These are phyloP conservation scores for Montipora capricornis DNA, from an alignment of 64 coral and sea anemone genomes.

Conservation along the genomic window DNA sequence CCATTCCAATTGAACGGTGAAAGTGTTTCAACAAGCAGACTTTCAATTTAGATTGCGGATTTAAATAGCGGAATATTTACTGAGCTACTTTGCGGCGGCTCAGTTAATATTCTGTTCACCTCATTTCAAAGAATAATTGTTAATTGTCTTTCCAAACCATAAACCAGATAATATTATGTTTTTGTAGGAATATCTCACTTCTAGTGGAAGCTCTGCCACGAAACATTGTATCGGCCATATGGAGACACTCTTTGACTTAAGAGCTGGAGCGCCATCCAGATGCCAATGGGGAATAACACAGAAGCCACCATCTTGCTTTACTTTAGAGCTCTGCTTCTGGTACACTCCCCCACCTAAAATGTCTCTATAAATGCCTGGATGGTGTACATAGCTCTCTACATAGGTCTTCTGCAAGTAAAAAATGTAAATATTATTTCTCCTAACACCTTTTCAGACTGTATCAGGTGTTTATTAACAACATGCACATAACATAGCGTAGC, in stretches of 20 bases:
- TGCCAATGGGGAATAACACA: slow-evolving; percentile 71
- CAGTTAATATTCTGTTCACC: too few relatives aligned
- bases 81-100: too few relatives aligned
- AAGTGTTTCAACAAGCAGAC: too few relatives aligned
- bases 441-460: too few relatives aligned
- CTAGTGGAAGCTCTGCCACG: slow-evolving; percentile 67
- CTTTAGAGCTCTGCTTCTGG: slow-evolving; percentile 50
- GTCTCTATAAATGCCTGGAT: slow-evolving; percentile 66
- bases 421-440: too few relatives aligned
- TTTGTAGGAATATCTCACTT: slow-evolving; percentile 80
- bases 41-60: too few relatives aligned
- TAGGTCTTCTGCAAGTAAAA: too few relatives aligned
- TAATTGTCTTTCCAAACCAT: slow-evolving; percentile 64
- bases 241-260: slow-evolving; percentile 72
- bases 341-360: slow-evolving; percentile 76
- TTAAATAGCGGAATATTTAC: too few relatives aligned
- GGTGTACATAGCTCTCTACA: slow-evolving; percentile 48
- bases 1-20: too few relatives aligned
- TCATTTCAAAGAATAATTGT: too few relatives aligned
- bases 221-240: slow-evolving; percentile 88
- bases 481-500: too few relatives aligned
- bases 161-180: slow-evolving; percentile 82
- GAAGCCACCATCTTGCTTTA: slow-evolving; percentile 64
- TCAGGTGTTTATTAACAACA: too few relatives aligned
- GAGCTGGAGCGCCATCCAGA: slow-evolving; percentile 82